Evolutionary conservation across 2,888 invertebrate species (phyloP), one percentile per base, ranked within the genome.

Genomic region (Caenorhabditis sinica): DNA sequence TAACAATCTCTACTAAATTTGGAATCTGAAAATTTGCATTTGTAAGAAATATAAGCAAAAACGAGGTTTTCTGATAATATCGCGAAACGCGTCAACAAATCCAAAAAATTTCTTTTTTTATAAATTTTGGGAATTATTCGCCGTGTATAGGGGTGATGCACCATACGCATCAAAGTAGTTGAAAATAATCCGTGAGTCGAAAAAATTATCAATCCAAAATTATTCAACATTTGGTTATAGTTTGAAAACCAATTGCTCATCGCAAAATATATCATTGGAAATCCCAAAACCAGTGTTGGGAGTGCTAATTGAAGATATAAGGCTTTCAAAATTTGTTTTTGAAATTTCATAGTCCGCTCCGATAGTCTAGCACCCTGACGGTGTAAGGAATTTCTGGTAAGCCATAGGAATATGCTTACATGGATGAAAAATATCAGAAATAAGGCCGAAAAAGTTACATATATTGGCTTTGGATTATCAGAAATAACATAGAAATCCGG

Each of bases 121-220:
- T n/a, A n/a, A n/a, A n/a, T n/a, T n/a, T n/a, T n/a, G n/a, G n/a
- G n/a, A n/a, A n/a, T n/a, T n/a, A n/a, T n/a, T n/a, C n/a, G n/a
- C n/a, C 15, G 49, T 61, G 33, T 33, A 61, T 61, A 61, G 6
- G 61, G 36, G 20, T 17, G n/a, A 36, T 61, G 61, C 4, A 11
- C 61, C 5, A 36, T 9, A 15, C 33, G 15, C 61, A 61, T 36
- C 4, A 61, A 20, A 61, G 20, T 33, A 9, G 61, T 36, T 0
- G 61, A 61, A 36, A 33, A 61, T 4, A 36, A 36, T 3, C 61
- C 61, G n/a, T 61, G 28, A 17, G 61, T 36, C n/a, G 61, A 17
- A 20, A 61, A 20, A 6, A 36, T 0, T 4, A 36, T 61, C 1
- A 61, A 20, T 20, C n/a, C 15, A 1, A 61, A n/a, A 20, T 36